Base-by-base conservation (phyloP, 2,113 vertebrate species). In the Paralichthys olivaceus region DNA sequence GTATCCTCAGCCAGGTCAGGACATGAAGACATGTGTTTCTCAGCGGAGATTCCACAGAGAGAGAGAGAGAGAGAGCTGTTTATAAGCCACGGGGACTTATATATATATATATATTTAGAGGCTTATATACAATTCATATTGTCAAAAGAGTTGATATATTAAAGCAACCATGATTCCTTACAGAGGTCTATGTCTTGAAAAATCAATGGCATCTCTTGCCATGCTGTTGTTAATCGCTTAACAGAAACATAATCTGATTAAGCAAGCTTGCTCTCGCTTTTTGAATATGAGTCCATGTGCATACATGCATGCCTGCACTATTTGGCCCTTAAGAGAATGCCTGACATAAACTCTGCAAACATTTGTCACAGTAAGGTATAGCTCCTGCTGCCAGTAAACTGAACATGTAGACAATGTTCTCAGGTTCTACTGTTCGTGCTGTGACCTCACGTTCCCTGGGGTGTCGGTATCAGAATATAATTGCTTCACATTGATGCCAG, bases 361-460 rank as follows among this genome's bases (percentile, higher is more conserved):
- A 84, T 77, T 64, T 81, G 80, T 58, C 73, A 0, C 79, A 64
- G 66, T 81, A 64, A 49, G 75, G 75, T 88, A 73, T 87, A 78
- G 75, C 72, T 77, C 23, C 47, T 1, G 51, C 79, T 77, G 66
- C 77, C 75, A 70, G 82, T 87, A 86, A 80, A 67, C 66, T 3
- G 22, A 74, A 78, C 75, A 77, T 47, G 82, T 45, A 64, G 84
- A 75, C 76, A 59, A 60, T 78, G 80, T 83, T 91, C 81, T 91
- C 82, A 53, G 47, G 77, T 87, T 89, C 64, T 79, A 9, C 29
- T 62, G 67, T 86, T 67, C 75, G 73, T 57, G 62, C 40, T 26
- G 54, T 81, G 89, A 90, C 87, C 84, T 88, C 77, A 84, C 43
- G 68, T 65, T 88, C 87, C 86, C 89, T 14, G 7, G 71, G 71